Base-by-base conservation (phyloP, 2,113 vertebrate species). In the Podocnemis expansa region DNA sequence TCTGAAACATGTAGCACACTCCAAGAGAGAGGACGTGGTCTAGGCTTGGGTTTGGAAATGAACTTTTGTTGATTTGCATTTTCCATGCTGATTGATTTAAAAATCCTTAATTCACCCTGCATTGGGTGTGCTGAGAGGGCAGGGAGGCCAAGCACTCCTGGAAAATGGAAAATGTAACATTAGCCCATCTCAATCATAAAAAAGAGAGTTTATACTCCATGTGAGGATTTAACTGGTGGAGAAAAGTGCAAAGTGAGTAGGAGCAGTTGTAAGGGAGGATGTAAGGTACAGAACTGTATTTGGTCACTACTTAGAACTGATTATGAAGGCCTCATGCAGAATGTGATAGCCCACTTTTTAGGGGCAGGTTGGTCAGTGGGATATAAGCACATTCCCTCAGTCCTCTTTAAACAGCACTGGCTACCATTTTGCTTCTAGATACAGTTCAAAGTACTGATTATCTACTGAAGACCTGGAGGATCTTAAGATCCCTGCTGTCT, bases 351-450 rank as follows among this genome's bases (percentile, higher is more conserved):
- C 24, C 22, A 43, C 11, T 27, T 75, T 75, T 43, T 13, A 13
- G 12, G 70, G 89, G 56, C n/a, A 84, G 0, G 0, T 7, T 55
- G 16, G 11, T 38, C 49, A 0, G 0, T 51, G 54, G 11, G 73
- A 43, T 12, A 31, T 27, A 78, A 45, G n/a, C 82, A 56, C 58
- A 80, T 27, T 63, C 1, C 43, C 70, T 41, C 54, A 19, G 3
- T 56, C 29, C 24, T 24, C 75, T 25, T n/a, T n/a, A 12, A 63
- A 25, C 38, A 17, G n/a, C 9, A 14, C 14, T 25, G 27, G 41
- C 51, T 92, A 63, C 43, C 47, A 29, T 19, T 49, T n/a, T 2
- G 4, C 22, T 78, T 67, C 70, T 2, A 58, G 86, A 14, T 51
- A 27, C 47, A 24, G 38, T 12, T 45, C 45, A 82, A 41, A 47